Evolutionary conservation across 2,113 vertebrate genomes (phyloP), one percentile per base, ranked within the genome.

Genomic region (Chauna torquata): DNA sequence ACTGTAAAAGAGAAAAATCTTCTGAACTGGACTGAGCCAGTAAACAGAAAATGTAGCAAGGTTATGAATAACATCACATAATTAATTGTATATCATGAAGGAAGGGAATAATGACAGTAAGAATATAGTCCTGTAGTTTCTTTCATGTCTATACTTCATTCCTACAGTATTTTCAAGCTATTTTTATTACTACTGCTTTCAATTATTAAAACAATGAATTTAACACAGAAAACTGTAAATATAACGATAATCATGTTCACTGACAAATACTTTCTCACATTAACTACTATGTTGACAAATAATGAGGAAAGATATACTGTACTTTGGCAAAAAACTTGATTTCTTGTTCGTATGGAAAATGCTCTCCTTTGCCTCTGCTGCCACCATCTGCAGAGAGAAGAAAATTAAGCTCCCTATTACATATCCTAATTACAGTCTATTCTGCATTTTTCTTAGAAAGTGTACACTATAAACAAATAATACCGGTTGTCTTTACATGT

Each of bases 251-350:
- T 8, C 5, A 64, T 11, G 28, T 40, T 80, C 28, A 65, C n/a
- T 47, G 86, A 77, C 44, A 75, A 78, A 32, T 22, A 40, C 2
- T 62, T 81, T 80, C 77, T 62, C 34, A 78, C 59, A 10, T 59
- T 71, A 88, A 57, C 40, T 65, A 54, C 8, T 71, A 79, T 0
- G 1, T 36, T 71, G 27, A 80, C 57, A 97, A 84, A 88, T 40
- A 77, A 84, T 59, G 90, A 96, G 47, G 28, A 97, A 95, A 91
- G 76, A 87, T 95, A 97, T 98, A 98, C 98, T 92, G 83, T 98
- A 99, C 99, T 99, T 99, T 99, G 91, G 99, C 99, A 97, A 99
- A 99, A 98, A 99, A 99, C 98, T 99, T 99, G 91, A 99, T 99
- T 96, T 99, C 99, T 97, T 99, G 99, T 57, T 99, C 99, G 42